Conservation (phyloP, 2,113 vertebrate species). For the Athene cunicularia region DNA sequence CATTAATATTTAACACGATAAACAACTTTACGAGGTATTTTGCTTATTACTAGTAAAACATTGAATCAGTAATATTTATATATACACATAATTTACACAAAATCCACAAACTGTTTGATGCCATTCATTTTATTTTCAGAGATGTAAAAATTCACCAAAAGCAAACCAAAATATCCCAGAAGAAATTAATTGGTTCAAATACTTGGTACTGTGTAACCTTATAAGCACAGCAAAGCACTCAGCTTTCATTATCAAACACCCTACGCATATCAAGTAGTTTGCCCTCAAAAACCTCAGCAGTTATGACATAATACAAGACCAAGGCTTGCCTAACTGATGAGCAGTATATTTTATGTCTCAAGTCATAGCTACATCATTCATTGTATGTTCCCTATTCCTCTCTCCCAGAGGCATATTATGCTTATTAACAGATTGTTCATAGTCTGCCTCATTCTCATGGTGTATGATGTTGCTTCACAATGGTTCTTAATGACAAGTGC, state of each 20-base stretch:
- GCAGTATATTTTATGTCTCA: neutral
- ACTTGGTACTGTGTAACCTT: neutral
- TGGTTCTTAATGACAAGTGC: neutral
- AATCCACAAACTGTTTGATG: neutral
- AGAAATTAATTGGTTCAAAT: neutral
- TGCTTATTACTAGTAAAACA: neutral
- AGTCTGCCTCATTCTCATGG: neutral
- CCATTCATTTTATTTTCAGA: neutral
- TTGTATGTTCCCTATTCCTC: neutral
- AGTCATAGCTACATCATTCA: neutral
- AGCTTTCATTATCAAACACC: neutral
- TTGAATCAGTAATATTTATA: neutral
- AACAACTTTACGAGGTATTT: neutral
- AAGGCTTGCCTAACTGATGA: neutral
- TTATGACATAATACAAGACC: neutral
- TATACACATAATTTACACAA: neutral
- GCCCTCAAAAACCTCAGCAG: neutral
- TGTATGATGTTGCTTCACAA: neutral
- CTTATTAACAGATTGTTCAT: neutral
- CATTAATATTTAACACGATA: neutral
- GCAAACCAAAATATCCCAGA: neutral
- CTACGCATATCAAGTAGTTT: neutral
- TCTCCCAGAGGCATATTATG: neutral
- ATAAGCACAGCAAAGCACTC: neutral
- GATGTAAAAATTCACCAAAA: neutral